These are phyloP conservation scores for Hoplostethus atlanticus DNA, from an alignment of 2,797 vertebrate species.

Conservation along the genomic window DNA sequence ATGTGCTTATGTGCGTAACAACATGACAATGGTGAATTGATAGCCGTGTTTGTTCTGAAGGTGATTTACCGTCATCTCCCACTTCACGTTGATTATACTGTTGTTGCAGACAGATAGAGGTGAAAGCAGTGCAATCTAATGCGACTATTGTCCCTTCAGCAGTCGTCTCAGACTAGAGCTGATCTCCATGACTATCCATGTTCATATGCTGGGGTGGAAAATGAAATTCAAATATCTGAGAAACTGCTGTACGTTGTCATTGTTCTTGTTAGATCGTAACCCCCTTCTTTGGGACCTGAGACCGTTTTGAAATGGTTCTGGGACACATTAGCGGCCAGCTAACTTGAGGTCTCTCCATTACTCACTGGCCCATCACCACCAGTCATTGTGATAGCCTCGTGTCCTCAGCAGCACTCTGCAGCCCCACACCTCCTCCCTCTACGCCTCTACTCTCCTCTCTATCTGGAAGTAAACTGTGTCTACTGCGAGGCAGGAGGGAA, in stretches of 20 bases:
- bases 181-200: not conserved
- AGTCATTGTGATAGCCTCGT: slow-evolving; percentile 48
- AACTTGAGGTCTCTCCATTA: slow-evolving; percentile 45
- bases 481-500: slow-evolving; percentile 40
- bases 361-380: slow-evolving; percentile 53
- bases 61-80: slow-evolving; percentile 50
- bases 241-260: not conserved
- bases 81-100: slow-evolving; percentile 35
- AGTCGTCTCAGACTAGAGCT: slow-evolving; percentile 19
- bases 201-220: not conserved
- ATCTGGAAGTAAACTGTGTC: slow-evolving; percentile 50
- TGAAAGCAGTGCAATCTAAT: slow-evolving; percentile 5
- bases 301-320: slow-evolving; percentile 32
- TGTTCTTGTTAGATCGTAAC: not conserved
- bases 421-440: slow-evolving; percentile 32
- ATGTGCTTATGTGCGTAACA: not conserved
- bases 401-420: slow-evolving; percentile 45
- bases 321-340: slow-evolving; percentile 47
- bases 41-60: slow-evolving; percentile 21
- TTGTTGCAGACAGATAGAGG: slow-evolving; percentile 32
- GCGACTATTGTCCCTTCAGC: slow-evolving; percentile 24
- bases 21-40: slow-evolving; percentile 13
- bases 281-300: not conserved
- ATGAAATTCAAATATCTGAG: not conserved
- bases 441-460: slow-evolving; percentile 34